These are phyloP conservation scores for Chelonoidis abingdonii DNA, from an alignment of 2,113 vertebrate species.

Conservation along the genomic window DNA sequence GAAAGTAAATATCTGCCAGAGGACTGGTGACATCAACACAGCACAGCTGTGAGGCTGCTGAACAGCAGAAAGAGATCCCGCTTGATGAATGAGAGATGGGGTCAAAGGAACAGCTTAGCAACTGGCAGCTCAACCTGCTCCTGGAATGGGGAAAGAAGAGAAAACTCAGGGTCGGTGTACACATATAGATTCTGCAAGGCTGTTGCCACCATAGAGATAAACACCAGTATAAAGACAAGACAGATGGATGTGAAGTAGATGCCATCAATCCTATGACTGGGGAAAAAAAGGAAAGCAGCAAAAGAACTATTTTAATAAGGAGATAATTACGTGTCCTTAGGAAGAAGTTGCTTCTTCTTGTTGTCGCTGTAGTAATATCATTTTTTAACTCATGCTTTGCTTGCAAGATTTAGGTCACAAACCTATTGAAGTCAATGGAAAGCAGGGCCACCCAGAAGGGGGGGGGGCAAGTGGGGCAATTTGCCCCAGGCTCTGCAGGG, in stretches of 20 bases:
- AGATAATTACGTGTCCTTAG: background rate
- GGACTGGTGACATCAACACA: fast-evolving
- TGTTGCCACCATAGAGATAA: background rate
- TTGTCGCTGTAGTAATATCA: background rate
- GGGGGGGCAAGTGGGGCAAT: too few relatives aligned
- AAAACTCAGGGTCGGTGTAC: fast-evolving
- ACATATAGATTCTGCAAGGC: background rate
- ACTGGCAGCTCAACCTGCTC: background rate
- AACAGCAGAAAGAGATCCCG: background rate
- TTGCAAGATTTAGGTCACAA: background rate
- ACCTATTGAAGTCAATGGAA: background rate
- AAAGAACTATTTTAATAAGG: background rate
- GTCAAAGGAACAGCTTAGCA: background rate
- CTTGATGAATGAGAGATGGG: fast-evolving
- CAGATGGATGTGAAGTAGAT: too few relatives aligned
- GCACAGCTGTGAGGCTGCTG: background rate
- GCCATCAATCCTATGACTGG: background rate
- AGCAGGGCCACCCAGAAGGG: background rate
- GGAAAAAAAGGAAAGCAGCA: fast-evolving
- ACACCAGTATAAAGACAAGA: fast-evolving
- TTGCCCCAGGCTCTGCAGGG: too few relatives aligned
- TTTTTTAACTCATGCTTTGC: background rate
- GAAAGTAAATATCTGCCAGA: background rate
- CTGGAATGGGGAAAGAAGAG: fast-evolving
- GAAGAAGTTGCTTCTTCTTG: background rate